Evolutionary conservation across 1,140 invertebrate genomes (phyloP), one percentile per base, ranked within the genome.

Genomic region (Gonioctena quinquepunctata): DNA sequence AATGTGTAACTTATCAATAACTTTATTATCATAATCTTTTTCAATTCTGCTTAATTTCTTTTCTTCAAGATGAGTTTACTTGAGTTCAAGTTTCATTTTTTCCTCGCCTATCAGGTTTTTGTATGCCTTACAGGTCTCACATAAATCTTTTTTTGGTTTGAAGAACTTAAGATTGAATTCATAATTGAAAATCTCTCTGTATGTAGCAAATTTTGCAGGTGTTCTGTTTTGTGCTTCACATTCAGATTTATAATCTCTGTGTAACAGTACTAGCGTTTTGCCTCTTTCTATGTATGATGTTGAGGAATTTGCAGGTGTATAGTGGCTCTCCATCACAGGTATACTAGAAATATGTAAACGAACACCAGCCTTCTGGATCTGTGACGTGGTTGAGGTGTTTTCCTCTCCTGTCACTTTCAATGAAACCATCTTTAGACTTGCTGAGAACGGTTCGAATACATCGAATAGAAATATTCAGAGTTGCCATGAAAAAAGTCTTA

Each of bases 31-130:
- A 25, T 49, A 33, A 25, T 69, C 11, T 28, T 69, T 69, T 28
- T 69, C 68, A 23, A 33, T 23, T 22, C 59, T 54, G 50, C 71
- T 80, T n/a, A 83, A 68, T 13, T 77, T 65, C 65, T 82, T 71
- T 79, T 68, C 42, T 66, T 62, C 74, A 62, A 19, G 54, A 25
- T 78, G 56, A 42, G 28, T 42, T 42, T 42, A 42, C 3, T 42
- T 42, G 28, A 42, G 28, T 42, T 42, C 28, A 42, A 42, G 28
- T 42, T 42, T 42, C 8, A 42, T 42, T 42, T 42, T 42, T 42
- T 42, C 28, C 8, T 42, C 28, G 28, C 28, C 28, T 42, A 42
- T 42, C 28, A 42, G n/a, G n/a, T 42, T 42, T 42, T 42, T 42
- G 28, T 42, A 42, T 42, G 28, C 28, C 28, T 42, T n/a, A 42